Conservation (phyloP, 1,140 invertebrate genomes). For the Caenorhabditis brenneri region DNA sequence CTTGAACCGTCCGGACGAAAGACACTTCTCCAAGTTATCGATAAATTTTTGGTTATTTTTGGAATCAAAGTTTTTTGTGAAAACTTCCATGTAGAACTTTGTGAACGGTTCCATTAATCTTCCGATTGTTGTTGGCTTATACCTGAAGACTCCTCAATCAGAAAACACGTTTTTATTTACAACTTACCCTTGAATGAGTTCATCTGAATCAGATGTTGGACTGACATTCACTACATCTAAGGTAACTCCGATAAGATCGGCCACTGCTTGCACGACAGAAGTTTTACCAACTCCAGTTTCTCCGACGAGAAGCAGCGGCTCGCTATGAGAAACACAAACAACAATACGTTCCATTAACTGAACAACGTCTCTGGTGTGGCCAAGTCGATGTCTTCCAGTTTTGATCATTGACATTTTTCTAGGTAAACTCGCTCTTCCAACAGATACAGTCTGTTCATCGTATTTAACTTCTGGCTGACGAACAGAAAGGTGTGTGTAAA, state of each 20-base stretch:
- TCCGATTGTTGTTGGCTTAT: conserved; percentile 91
- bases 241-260: conserved; percentile 78
- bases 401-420: conserved; percentile 8
- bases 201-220: conserved; percentile 71
- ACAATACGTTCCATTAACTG: conserved; percentile 80
- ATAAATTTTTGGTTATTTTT: conserved; percentile 86
- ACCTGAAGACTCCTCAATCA: conserved; percentile 75
- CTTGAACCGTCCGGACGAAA: conserved; percentile 79
- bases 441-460: conserved; percentile 6
- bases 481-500: conserved; percentile 15
- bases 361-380: conserved; percentile 74
- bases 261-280: conserved; percentile 89
- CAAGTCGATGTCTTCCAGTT: neutral
- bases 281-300: conserved; percentile 99
- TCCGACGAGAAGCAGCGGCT: conserved; percentile 92
- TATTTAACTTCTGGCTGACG: conserved; percentile 38
- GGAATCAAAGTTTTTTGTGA: conserved; percentile 80
- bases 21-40: conserved; percentile 79
- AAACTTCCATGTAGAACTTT: conserved; percentile 84
- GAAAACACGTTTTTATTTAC: neutral
- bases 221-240: conserved; percentile 98
- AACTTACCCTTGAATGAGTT: conserved; percentile 79
- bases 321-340: conserved; percentile 75
- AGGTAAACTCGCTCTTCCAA: conserved; percentile 19
- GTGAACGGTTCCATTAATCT: conserved; percentile 82